Evolutionary conservation across 1,140 invertebrate species (phyloP).

Genomic region (Zaprionus kolodkinae): DNA sequence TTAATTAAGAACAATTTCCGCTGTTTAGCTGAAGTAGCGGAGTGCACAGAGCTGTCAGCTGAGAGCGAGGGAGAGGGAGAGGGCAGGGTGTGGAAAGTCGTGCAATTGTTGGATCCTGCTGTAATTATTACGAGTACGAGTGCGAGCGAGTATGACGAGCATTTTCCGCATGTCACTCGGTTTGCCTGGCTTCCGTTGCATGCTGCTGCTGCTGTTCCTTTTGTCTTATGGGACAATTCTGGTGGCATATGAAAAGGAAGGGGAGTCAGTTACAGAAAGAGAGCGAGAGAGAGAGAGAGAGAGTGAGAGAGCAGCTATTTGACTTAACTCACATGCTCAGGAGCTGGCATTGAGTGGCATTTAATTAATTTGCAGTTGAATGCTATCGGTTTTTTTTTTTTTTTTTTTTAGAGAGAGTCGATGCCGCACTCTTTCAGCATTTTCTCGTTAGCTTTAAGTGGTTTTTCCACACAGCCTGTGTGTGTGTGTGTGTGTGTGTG

Average conservation of each 20-base stretch:
- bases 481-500: not conserved
- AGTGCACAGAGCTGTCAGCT: not conserved
- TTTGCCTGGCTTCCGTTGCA: conserved; percentile 17
- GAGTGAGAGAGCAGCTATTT: conserved; percentile 14
- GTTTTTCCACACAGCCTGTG: not conserved
- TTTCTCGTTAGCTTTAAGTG: conserved; percentile 32
- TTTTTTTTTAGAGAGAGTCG: conserved; percentile 10
- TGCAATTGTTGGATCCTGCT: conserved; percentile 42
- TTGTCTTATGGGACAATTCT: conserved; percentile 11
- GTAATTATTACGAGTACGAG: conserved; percentile 41
- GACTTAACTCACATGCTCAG: conserved; percentile 37
- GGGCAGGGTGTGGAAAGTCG: conserved; percentile 39
- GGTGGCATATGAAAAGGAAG: conserved; percentile 4
- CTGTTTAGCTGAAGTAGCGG: conserved; percentile 39
- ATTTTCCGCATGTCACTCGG: conserved; percentile 40
- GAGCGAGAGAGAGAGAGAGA: too few relatives aligned
- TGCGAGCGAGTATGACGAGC: conserved; percentile 41
- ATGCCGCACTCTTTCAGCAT: conserved; percentile 6
- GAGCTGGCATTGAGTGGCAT: conserved; percentile 64
- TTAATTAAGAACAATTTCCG: conserved; percentile 75
- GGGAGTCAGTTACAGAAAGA: not conserved
- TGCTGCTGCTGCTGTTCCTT: conserved; percentile 8
- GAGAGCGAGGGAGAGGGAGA: not conserved
- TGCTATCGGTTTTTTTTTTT: conserved; percentile 19
- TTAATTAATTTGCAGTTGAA: conserved; percentile 75